Evolutionary conservation across 64 coral and sea anemone species (phyloP).

Genomic region (Montipora capricornis): DNA sequence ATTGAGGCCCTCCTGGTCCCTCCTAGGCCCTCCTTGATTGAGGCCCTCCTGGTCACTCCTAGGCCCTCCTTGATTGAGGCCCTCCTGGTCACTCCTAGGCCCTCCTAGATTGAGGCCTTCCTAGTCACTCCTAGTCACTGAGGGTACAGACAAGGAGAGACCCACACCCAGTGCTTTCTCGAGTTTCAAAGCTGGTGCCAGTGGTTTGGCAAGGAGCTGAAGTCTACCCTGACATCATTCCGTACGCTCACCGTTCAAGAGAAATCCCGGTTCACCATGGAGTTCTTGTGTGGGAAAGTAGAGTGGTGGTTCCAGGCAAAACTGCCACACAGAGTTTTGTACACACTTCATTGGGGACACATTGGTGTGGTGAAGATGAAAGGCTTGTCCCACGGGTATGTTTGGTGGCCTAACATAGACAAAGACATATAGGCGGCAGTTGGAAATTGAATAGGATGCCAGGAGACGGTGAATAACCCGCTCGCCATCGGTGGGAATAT

Average conservation of each 20-base stretch:
- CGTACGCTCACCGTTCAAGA: not conserved
- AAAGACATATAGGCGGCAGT: no score
- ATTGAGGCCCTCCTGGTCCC: not conserved
- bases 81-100: not conserved
- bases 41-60: not conserved
- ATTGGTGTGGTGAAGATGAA: not conserved
- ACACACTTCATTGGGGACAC: not conserved
- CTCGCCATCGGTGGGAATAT: no score
- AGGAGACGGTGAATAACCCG: no score
- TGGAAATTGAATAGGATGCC: no score
- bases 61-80: not conserved
- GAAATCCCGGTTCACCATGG: not conserved
- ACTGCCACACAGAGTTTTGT: not conserved
- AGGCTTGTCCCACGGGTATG: not conserved
- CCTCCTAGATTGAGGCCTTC: conserved; percentile 16
- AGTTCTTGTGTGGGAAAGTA: conserved; percentile 33
- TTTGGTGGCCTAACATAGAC: no score
- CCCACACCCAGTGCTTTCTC: conserved; percentile 59
- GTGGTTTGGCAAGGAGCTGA: conserved; percentile 11
- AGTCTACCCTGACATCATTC: not conserved
- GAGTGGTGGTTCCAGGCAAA: not conserved
- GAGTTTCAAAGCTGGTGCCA: conserved; percentile 38
- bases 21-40: conserved; percentile 8
- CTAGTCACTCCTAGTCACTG: conserved; percentile 12
- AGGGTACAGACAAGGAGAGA: conserved; percentile 33